phyloP scores from a whole-genome alignment of 1,140 invertebrate species.

The Macrostomum lignano region DNA sequence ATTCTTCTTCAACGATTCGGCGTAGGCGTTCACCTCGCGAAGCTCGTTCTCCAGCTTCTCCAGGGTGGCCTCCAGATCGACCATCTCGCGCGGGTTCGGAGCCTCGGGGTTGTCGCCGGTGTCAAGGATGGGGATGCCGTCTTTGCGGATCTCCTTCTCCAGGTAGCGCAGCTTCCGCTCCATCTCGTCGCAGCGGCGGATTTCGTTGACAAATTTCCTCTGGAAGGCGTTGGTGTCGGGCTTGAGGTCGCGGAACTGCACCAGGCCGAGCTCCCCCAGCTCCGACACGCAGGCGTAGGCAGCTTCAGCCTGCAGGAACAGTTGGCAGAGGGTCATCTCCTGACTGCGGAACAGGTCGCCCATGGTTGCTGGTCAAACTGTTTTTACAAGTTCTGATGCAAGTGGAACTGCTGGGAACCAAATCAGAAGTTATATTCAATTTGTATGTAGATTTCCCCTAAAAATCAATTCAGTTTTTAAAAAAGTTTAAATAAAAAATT shows the following conservation, averaged over 20 bases:
- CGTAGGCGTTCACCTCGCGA: conserved; percentile 48
- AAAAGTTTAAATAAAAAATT: too few species aligned
- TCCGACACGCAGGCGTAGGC: conserved; percentile 25
- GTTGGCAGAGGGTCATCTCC: conserved; percentile 29
- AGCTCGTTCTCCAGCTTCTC: conserved; percentile 11
- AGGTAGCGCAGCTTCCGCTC: conserved; percentile 38
- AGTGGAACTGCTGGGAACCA: too few species aligned
- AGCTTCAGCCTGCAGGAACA: conserved; percentile 27
- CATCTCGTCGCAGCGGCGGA: conserved; percentile 29
- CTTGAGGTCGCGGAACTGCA: conserved; percentile 27
- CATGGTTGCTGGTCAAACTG: too few species aligned
- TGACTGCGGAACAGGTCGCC: conserved; percentile 28
- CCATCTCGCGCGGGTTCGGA: conserved; percentile 78
- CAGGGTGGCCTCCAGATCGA: conserved; percentile 51
- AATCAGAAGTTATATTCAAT: too few species aligned
- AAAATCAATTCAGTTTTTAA: too few species aligned
- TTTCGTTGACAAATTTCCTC: conserved; percentile 33
- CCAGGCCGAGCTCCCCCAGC: conserved; percentile 26
- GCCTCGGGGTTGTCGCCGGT: conserved; percentile 69
- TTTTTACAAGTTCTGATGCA: too few species aligned
- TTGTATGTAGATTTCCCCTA: too few species aligned
- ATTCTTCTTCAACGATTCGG: conserved; percentile 66
- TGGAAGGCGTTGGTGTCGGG: conserved; percentile 31
- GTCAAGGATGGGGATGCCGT: conserved; percentile 63
- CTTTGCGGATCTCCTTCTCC: conserved; percentile 76